Percentiles rank a stretch among this genome's conserved stretches.
Conservation (phyloP, 2,888 invertebrate genomes). For the Phyllotreta striolata region DNA sequence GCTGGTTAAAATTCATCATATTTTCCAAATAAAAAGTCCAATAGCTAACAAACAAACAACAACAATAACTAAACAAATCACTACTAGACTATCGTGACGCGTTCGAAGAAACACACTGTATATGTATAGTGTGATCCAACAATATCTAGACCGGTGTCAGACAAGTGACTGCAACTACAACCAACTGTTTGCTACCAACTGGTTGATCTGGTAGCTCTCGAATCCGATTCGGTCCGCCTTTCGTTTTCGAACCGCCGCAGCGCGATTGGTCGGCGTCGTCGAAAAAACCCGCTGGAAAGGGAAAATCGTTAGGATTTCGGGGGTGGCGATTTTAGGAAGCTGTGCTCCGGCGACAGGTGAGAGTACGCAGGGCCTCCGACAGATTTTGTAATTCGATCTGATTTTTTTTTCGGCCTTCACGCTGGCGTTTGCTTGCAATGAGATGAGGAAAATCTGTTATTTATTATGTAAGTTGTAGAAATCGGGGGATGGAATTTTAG, state of each 20-base stretch:
- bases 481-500: no score
- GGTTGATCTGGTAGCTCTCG: constrained; percentile 34
- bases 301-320: constrained; percentile 36
- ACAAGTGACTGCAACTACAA: constrained; percentile 34
- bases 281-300: constrained; percentile 25
- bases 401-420: background rate
- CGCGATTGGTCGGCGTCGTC: constrained; percentile 25
- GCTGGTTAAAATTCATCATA: no score
- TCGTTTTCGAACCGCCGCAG: constrained; percentile 25
- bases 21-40: constrained; percentile 12
- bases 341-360: background rate
- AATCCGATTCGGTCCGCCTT: constrained; percentile 32
- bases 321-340: constrained; percentile 33
- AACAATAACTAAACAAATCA: constrained; percentile 9
- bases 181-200: constrained; percentile 38
- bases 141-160: no score
- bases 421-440: background rate
- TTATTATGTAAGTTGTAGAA: no score
- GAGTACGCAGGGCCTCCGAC: constrained; percentile 1
- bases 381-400: background rate
- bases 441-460: no score
- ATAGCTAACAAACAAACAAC: constrained; percentile 16
- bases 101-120: constrained; percentile 26
- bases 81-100: background rate
- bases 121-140: background rate